Evolutionary conservation across 1,140 invertebrate species (phyloP).

Genomic region (Tetraneura akinire): DNA sequence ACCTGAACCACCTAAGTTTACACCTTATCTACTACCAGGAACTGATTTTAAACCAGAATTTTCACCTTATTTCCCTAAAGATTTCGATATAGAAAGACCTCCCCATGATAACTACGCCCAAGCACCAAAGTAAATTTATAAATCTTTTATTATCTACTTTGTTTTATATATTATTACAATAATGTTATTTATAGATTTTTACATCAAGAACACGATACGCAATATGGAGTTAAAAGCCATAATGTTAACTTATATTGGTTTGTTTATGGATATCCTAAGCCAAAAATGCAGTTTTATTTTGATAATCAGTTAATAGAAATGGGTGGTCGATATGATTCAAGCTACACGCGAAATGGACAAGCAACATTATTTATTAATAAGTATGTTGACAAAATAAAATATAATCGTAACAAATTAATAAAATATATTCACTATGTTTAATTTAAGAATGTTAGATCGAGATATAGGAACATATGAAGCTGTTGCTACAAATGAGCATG

Average conservation of each 20-base stretch:
- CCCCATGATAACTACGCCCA: conserved; percentile 81
- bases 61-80: conserved; percentile 85
- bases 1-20: conserved; percentile 76
- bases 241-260: conserved; percentile 87
- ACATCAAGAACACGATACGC: conserved; percentile 78
- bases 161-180: conserved; percentile 4
- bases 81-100: conserved; percentile 85
- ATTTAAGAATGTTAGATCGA: conserved; percentile 76
- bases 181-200: conserved; percentile 66
- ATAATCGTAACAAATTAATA: background rate
- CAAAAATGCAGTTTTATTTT: conserved; percentile 84
- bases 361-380: conserved; percentile 83
- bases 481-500: conserved; percentile 88
- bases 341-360: conserved; percentile 86
- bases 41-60: conserved; percentile 83
- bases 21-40: conserved; percentile 77
- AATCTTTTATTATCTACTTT: background rate
- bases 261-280: conserved; percentile 90
- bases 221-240: conserved; percentile 86
- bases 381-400: conserved; percentile 59
- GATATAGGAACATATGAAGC: conserved; percentile 94
- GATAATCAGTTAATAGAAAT: conserved; percentile 79
- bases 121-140: conserved; percentile 63
- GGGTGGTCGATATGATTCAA: conserved; percentile 78
- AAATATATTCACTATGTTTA: background rate